A percentile compares a stretch with the other conserved stretches of the same genome.
Conservation (phyloP, 2,888 invertebrate genomes). For the Alcis repandata region DNA sequence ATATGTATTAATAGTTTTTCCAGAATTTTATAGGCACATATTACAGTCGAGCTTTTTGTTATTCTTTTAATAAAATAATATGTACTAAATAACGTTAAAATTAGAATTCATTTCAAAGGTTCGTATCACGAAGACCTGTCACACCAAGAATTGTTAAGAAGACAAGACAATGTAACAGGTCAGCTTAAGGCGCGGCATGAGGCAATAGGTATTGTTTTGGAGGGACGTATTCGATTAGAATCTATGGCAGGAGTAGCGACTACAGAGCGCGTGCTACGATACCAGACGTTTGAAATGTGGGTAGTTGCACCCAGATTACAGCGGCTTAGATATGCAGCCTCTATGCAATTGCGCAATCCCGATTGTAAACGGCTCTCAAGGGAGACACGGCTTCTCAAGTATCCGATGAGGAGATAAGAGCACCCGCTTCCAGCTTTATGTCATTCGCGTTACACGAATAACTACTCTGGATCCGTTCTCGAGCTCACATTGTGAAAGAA, state of each 20-base stretch:
- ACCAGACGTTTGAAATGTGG: slow-evolving; percentile 47
- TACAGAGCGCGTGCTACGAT: slow-evolving; percentile 50
- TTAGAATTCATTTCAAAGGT: not conserved
- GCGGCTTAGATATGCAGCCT: slow-evolving; percentile 65
- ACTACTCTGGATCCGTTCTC: slow-evolving; percentile 20
- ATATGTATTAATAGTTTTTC: no score
- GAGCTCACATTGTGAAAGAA: slow-evolving; percentile 34
- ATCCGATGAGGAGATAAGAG: slow-evolving; percentile 62
- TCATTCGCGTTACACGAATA: slow-evolving; percentile 44
- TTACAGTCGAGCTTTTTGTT: no score
- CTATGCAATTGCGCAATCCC: slow-evolving; percentile 67
- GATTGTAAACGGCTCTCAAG: slow-evolving; percentile 57
- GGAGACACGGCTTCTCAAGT: slow-evolving; percentile 58
- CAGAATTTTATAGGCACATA: no score
- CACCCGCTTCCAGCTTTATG: slow-evolving; percentile 38
- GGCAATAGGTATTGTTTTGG: slow-evolving; percentile 67
- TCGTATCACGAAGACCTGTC: slow-evolving; percentile 24
- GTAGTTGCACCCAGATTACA: slow-evolving; percentile 60
- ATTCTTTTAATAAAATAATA: no score
- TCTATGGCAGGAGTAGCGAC: slow-evolving; percentile 57
- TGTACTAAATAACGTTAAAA: no score
- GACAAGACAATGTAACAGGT: slow-evolving; percentile 55
- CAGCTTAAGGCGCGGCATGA: slow-evolving; percentile 57
- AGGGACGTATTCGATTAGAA: slow-evolving; percentile 62
- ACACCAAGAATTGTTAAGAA: slow-evolving; percentile 45